A percentile compares a stretch with the other conserved stretches of the same genome.
These are phyloP conservation scores for Ammodytes marinus DNA, from an alignment of 2,113 vertebrate species.

Conservation along the genomic window DNA sequence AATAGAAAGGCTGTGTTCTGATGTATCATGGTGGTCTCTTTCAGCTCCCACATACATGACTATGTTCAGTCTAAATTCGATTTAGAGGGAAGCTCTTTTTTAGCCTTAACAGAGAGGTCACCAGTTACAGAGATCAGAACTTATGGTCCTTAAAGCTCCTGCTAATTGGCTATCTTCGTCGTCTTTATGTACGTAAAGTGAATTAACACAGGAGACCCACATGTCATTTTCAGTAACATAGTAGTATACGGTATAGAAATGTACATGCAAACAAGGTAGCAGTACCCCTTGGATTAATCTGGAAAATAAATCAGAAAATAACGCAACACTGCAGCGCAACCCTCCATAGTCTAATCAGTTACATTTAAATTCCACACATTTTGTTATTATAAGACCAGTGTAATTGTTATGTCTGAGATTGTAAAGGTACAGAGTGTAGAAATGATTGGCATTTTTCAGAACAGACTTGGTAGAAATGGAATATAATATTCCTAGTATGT, in stretches of 20 bases:
- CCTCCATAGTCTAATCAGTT: neutral
- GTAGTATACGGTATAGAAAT: no score
- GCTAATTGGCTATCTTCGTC: neutral
- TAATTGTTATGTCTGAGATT: neutral
- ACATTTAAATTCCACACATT: neutral
- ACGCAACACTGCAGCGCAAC: neutral
- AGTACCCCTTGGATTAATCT: neutral
- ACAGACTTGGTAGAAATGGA: no score
- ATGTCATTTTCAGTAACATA: neutral
- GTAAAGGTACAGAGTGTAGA: no score
- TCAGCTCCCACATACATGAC: conserved; percentile 15
- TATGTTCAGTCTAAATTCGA: neutral
- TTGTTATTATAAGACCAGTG: neutral
- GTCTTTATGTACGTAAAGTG: neutral
- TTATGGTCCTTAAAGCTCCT: neutral
- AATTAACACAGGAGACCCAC: neutral
- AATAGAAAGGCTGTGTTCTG: conserved; percentile 1
- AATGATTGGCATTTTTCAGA: no score
- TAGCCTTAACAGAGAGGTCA: conserved; percentile 3
- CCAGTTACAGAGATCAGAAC: neutral
- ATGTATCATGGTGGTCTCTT: conserved; percentile 27
- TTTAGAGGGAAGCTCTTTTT: neutral
- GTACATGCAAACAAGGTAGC: no score
- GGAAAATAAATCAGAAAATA: neutral
- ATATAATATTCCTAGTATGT: no score